Percentiles rank a stretch among this genome's conserved stretches.
Evolutionary conservation across 2,797 vertebrate species (phyloP).

Genomic region (Manis crassicaudata): DNA sequence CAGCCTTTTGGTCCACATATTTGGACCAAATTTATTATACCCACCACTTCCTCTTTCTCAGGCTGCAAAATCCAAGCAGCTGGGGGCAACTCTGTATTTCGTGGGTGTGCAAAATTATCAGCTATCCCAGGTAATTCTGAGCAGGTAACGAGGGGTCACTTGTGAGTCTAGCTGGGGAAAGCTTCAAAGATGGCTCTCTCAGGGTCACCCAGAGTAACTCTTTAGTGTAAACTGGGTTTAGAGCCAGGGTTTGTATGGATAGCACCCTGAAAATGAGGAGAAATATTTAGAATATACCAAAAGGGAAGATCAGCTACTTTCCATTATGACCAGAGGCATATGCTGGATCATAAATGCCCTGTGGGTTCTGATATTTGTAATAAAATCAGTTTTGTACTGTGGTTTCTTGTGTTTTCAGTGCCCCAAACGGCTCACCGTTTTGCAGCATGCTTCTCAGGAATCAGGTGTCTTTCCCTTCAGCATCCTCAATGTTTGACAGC

Average conservation of each 20-base stretch:
- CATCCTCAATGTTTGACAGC: neutral
- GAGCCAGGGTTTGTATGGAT: neutral
- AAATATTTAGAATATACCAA: neutral
- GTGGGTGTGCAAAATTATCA: too few relatives aligned
- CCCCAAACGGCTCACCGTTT: neutral
- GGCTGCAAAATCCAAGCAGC: too few relatives aligned
- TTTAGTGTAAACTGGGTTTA: neutral
- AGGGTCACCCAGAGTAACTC: too few relatives aligned
- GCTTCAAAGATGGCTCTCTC: too few relatives aligned
- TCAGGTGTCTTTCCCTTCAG: neutral
- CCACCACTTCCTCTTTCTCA: too few relatives aligned
- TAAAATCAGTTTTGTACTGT: conserved; percentile 64
- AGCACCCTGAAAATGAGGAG: neutral
- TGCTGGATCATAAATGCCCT: neutral
- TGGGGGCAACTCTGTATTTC: too few relatives aligned
- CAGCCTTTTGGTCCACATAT: too few relatives aligned
- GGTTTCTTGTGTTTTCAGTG: neutral
- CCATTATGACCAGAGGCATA: neutral
- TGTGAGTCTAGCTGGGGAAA: too few relatives aligned
- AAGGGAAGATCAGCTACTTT: neutral
- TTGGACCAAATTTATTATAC: too few relatives aligned
- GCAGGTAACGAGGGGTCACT: too few relatives aligned
- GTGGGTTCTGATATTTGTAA: conserved; percentile 64
- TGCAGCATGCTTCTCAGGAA: neutral
- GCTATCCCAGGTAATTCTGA: too few relatives aligned